Base-by-base conservation (phyloP, 2,888 invertebrate genomes). In the Hymenopus coronatus region DNA sequence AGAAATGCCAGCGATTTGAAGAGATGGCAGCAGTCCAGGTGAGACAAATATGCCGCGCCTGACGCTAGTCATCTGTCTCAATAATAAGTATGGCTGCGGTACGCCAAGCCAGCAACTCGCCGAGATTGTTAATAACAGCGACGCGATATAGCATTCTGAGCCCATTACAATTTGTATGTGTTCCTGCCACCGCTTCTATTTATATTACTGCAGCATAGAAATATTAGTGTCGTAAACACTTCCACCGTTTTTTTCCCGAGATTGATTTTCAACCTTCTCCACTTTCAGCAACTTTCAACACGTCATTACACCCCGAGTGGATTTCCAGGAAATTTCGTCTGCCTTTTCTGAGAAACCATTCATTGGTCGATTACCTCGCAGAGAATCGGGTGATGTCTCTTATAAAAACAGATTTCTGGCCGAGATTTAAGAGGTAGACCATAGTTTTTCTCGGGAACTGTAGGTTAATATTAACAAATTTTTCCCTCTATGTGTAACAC, bases 41-140 rank as follows among this genome's bases (percentile, higher is more conserved):
- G 87, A 82, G 87, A 82, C 87, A 87, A 82, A 87, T 87, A 87
- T 87, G 82, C 87, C 87, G 33, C 87, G 33, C 33, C 87, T 82
- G 82, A 15, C 82, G 87, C 87, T 87, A 25, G 33, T 87, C 87
- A 87, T 87, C 87, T 87, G 87, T 87, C 87, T 87, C 82, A 87
- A 87, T 87, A 87, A 87, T 87, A 87, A 87, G 87, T 82, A 87
- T 87, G 87, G 87, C 87, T 82, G 81, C 87, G 33, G 54, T 70
- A 70, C 54, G 54, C 54, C 54, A 70, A 70, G 54, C 54, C 54
- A 70, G 46, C 3, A 3, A 46, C 46, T 46, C 46, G 54, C 54
- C 54, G 54, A 70, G 54, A 20, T 70, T 20, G 54, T 70, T 70
- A 70, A 70, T 70, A 70, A 20, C 54, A 6, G 54, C 3, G 54